Evolutionary conservation across 2,888 invertebrate species (phyloP), one percentile per base, ranked within the genome.

Genomic region (Amphipyra berbera): DNA sequence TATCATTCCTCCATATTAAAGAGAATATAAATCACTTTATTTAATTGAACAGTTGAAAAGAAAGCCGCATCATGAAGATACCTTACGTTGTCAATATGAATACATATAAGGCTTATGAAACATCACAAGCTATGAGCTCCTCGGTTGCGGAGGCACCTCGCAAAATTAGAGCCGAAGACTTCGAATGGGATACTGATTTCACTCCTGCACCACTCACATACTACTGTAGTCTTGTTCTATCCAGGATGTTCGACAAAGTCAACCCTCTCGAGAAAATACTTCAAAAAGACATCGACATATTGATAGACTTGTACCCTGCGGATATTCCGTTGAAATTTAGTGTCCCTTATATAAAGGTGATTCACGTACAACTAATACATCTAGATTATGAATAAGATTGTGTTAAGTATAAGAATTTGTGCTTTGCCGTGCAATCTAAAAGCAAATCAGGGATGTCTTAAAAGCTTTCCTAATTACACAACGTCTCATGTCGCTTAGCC

Each of bases 221-320:
- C 73, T 89, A 76, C 44, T 92, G 92, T 4, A 87, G 90, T 8
- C 64, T 90, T 1, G 55, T 81, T 10, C 80, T 95, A 0, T 92
- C 95, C 0, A 89, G 75, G 63, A 67, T 89, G 44, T 96, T 96
- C 73, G 86, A 93, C 50, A 88, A 89, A 58, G 83, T 95, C 55
- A 96, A 96, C 48, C 90, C 96, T n/a, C 87, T 96, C 1, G 82
- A 95, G 12, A 89, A 87, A 58, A 88, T 97, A 38, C 93, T 96
- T 10, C 95, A 95, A 73, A 94, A 94, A 65, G 96, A 97, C 78
- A 85, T 95, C 37, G 95, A 96, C 74, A 89, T 94, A 58, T 87
- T 97, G 1, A 92, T 96, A 85, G 96, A 96, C 88, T 88, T 96
- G 60, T 91, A 96, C 70, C 95, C 96, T 1, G 92, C 95, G 2